Percentiles rank a stretch among this genome's conserved stretches.
Evolutionary conservation across 1,140 invertebrate species (phyloP).

Genomic region (Drosophila baimaii): DNA sequence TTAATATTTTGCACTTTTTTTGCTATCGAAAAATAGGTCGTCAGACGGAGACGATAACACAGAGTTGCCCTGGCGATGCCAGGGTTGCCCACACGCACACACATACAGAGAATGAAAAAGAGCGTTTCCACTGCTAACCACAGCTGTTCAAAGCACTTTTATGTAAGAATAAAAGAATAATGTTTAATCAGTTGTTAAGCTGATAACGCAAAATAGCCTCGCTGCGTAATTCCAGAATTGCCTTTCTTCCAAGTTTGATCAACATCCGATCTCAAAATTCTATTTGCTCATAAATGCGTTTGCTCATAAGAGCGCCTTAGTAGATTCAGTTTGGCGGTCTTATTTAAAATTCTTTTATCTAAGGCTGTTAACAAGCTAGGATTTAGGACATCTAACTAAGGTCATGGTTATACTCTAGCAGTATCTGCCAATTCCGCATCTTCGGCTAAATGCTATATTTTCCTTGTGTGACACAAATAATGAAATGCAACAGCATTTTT

Average conservation of each 20-base stretch:
- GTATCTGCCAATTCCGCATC: too few species aligned
- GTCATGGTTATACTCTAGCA: too few species aligned
- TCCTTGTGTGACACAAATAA: too few species aligned
- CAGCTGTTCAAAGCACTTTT: slow-evolving; percentile 15
- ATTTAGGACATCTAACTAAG: too few species aligned
- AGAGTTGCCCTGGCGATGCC: slow-evolving; percentile 9
- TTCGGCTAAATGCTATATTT: too few species aligned
- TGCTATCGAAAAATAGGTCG: slow-evolving; percentile 47
- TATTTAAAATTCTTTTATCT: too few species aligned
- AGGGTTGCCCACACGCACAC: slow-evolving; percentile 8
- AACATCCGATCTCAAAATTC: neutral
- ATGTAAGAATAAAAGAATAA: neutral
- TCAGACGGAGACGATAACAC: slow-evolving; percentile 40
- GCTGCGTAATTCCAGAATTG: too few species aligned
- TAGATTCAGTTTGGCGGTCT: neutral
- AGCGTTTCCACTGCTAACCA: slow-evolving; percentile 1
- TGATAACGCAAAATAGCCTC: neutral
- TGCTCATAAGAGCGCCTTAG: neutral
- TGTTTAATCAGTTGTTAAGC: neutral
- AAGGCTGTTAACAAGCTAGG: too few species aligned
- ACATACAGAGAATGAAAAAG: neutral
- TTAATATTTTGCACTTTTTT: slow-evolving; percentile 69
- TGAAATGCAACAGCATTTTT: too few species aligned
- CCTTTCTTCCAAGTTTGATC: too few species aligned
- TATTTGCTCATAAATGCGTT: neutral